Base-by-base conservation (phyloP, 2,888 invertebrate genomes). In the Gerris lacustris region DNA sequence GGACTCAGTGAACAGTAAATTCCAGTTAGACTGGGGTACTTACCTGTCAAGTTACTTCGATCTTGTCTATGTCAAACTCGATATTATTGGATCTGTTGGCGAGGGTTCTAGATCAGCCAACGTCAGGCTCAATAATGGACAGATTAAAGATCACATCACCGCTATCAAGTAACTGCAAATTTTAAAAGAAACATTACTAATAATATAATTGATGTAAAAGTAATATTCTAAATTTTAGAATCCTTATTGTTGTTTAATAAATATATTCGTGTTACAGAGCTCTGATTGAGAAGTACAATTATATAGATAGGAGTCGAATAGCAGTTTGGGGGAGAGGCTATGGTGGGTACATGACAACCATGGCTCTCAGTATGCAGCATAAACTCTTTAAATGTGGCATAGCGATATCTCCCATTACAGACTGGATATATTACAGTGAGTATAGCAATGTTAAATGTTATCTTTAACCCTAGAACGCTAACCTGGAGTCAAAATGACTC, bases 311-410 rank as follows among this genome's bases (percentile, higher is more conserved):
- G 78, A 88, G 90, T 5, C 86, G 93, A 72, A 91, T 94, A 67
- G 95, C 94, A 7, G 90, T 97, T 71, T 96, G 94, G 94, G 96
- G 96, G 66, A 94, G 95, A 94, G 96, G 95, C 17, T 96, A 95
- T 81, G 96, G 94, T 7, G 96, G 96, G 7, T 96, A 94, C 81
- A 92, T 95, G 62, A 92, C 95, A n/a, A 86, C 94, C 69, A 93
- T 94, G 88, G 87, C 92, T 72, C 84, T 96, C 70, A 94, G 94
- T 63, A 88, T 89, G 69, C 92, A 93, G 79, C 85, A 86, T 75
- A 86, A 89, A 77, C 88, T 92, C 70, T 92, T 94, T 82, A 92
- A 93, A 80, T 96, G 96, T 80, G 96, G 96, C 67, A 89, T 95
- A 73, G 89, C 94, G 18, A 94, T 96, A 62, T 95, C 96, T 73